These are phyloP conservation scores for Lacerta viridis DNA, from an alignment of 2,797 vertebrate genomes.

Conservation along the genomic window DNA sequence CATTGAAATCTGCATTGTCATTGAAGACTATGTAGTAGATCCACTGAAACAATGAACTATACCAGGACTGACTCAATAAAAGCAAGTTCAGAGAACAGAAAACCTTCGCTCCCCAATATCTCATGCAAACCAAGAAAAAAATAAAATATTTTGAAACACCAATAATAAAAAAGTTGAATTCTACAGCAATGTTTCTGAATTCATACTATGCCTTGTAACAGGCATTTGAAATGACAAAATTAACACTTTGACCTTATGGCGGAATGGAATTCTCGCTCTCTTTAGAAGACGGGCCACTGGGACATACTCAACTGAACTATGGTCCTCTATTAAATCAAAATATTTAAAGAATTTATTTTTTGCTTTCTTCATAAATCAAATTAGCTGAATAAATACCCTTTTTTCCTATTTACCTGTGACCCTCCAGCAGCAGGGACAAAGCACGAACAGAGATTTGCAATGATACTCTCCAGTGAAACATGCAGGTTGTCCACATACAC, in stretches of 20 bases:
- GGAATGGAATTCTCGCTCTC: slow-evolving; percentile 78
- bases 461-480: slow-evolving; percentile 92
- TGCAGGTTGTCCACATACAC: slow-evolving; percentile 93
- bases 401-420: slow-evolving; percentile 89
- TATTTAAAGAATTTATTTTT: slow-evolving; percentile 79
- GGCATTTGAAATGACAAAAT: slow-evolving; percentile 75
- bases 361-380: slow-evolving; percentile 79
- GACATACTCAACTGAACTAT: slow-evolving; percentile 72
- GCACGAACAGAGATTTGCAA: slow-evolving; percentile 94
- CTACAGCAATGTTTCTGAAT: slow-evolving; percentile 71
- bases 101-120: neutral
- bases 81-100: neutral
- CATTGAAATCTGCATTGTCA: neutral
- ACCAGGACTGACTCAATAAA: neutral
- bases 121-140: slow-evolving; percentile 12
- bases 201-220: slow-evolving; percentile 70
- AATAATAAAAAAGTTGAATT: slow-evolving; percentile 64
- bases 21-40: neutral
- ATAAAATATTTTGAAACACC: slow-evolving; percentile 56
- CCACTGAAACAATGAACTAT: neutral
- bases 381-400: slow-evolving; percentile 72
- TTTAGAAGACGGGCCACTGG: slow-evolving; percentile 71
- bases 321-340: slow-evolving; percentile 70
- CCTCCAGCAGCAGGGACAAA: slow-evolving; percentile 93
- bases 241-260: slow-evolving; percentile 75